phyloP scores from a whole-genome alignment of 2,113 vertebrate species.

The Dolichallabes microphthalmus region DNA sequence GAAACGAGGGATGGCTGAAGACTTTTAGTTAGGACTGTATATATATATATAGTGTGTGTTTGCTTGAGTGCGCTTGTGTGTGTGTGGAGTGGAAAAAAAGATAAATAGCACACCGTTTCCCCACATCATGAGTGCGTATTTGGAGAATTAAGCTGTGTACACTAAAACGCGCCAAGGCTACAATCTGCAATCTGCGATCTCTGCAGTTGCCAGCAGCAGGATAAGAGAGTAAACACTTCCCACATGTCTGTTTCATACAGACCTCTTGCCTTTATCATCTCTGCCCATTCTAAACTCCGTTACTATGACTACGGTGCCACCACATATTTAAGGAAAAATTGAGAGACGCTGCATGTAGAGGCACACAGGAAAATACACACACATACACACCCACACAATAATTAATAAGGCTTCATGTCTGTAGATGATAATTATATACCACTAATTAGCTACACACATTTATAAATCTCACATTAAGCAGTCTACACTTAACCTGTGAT shows the following conservation, averaged over 20 bases:
- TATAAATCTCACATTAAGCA: constrained; percentile 4
- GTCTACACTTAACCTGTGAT: neutral
- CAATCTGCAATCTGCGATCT: constrained; percentile 29
- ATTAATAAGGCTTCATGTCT: neutral
- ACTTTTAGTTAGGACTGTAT: too few species aligned
- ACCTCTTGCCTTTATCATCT: constrained; percentile 20
- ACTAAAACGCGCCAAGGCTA: neutral
- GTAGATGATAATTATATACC: constrained; percentile 6
- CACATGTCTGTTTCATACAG: constrained; percentile 17
- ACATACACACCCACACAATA: neutral
- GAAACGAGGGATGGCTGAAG: too few species aligned
- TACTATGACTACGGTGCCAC: constrained; percentile 59
- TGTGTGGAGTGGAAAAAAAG: neutral
- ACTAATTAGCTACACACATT: neutral
- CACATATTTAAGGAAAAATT: constrained; percentile 20
- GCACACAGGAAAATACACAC: neutral
- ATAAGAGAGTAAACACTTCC: constrained; percentile 29
- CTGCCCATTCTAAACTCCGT: constrained; percentile 38
- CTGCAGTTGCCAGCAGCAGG: neutral
- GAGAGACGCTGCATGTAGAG: neutral
- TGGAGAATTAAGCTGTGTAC: constrained; percentile 20
- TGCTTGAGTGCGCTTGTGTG: neutral
- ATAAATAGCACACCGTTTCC: neutral
- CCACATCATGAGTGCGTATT: constrained; percentile 4
- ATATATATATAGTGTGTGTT: neutral